Conservation (phyloP, 2,888 invertebrate species). For the Incurvaria masculella region DNA sequence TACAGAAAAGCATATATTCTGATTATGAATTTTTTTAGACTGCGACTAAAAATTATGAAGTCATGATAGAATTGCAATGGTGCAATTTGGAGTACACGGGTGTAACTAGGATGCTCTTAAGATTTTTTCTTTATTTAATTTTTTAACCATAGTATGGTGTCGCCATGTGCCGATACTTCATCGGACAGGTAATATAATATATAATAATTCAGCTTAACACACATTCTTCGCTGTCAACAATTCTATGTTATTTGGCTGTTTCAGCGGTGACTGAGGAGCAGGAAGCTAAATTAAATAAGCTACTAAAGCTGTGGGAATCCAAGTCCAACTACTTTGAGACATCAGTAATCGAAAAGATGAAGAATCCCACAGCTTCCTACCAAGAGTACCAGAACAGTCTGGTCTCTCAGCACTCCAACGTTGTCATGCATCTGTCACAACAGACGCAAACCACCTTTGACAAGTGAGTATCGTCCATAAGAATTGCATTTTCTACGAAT, state of each 20-base stretch:
- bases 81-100: too few species aligned
- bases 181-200: too few species aligned
- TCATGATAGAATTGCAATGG: too few species aligned
- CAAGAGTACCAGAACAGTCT: conserved; percentile 85
- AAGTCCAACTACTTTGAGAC: conserved; percentile 87
- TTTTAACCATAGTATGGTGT: background rate
- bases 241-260: conserved; percentile 27
- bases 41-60: too few species aligned
- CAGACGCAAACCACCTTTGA: conserved; percentile 83
- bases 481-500: background rate
- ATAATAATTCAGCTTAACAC: background rate
- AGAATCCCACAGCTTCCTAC: conserved; percentile 84
- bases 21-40: too few species aligned
- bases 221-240: too few species aligned
- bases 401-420: conserved; percentile 74
- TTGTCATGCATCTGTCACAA: conserved; percentile 72
- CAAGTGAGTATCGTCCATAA: conserved; percentile 41
- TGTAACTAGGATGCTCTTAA: too few species aligned
- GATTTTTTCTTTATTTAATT: background rate
- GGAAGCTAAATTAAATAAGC: conserved; percentile 86
- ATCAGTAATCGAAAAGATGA: conserved; percentile 80
- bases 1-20: too few species aligned
- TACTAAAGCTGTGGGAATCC: conserved; percentile 94
- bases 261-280: conserved; percentile 83
- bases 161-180: background rate